Evolutionary conservation across 1,140 invertebrate species (phyloP).

Genomic region (Leptinotarsa defecta): DNA sequence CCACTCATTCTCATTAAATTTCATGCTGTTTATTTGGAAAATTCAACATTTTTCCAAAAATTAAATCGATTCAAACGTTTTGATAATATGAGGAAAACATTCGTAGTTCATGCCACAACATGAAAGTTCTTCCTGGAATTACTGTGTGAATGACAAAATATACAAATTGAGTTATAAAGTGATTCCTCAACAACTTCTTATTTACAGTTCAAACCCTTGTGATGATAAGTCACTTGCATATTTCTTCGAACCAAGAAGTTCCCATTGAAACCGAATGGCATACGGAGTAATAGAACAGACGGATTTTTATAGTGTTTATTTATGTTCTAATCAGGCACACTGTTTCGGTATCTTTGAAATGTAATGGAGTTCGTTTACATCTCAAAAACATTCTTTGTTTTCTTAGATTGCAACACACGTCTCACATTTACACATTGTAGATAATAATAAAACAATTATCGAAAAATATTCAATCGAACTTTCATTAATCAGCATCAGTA

Average conservation of each 20-base stretch:
- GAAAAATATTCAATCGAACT: background rate
- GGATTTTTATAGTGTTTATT: constrained; percentile 6
- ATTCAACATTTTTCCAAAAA: too few relatives aligned
- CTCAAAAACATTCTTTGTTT: background rate
- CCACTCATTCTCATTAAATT: too few relatives aligned
- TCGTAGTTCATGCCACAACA: too few relatives aligned
- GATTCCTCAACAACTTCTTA: background rate
- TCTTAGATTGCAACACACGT: background rate
- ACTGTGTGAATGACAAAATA: background rate
- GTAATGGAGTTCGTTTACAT: background rate
- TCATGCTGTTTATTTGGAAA: too few relatives aligned
- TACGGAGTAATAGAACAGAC: background rate
- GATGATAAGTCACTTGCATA: background rate
- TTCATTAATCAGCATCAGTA: too few relatives aligned
- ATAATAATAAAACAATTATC: background rate
- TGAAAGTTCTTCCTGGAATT: too few relatives aligned
- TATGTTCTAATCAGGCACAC: background rate
- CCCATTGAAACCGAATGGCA: background rate
- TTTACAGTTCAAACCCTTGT: background rate
- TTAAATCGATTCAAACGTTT: too few relatives aligned
- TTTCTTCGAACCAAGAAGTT: background rate
- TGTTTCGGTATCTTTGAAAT: background rate
- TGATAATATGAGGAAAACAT: too few relatives aligned
- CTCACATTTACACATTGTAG: background rate
- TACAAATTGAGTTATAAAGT: background rate